Evolutionary conservation across 2,113 vertebrate species (phyloP), one percentile per base, ranked within the genome.

Genomic region (Thalassarche chlororhynchos): DNA sequence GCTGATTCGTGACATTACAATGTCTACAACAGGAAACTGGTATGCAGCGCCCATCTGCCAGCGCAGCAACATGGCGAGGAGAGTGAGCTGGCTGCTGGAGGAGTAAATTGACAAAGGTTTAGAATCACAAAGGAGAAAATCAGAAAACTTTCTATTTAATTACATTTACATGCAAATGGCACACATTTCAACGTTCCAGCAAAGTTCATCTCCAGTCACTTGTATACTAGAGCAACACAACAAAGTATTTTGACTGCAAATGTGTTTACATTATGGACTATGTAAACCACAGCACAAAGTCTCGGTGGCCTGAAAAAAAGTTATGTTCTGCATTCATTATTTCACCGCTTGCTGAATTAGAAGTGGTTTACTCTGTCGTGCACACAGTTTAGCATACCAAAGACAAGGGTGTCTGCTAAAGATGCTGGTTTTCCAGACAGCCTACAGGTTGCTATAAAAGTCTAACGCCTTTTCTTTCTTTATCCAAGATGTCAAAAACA

Each of bases 371-470:
- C 40, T 91, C 38, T 68, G 66, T 60, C 38, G 19, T 71, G 70
- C 83, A 49, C 60, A 51, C 19, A 69, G 49, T 44, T 95, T 42
- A 93, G 66, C 79, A 96, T 49, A 94, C 58, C 72, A 93, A 92
- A 89, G 66, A 65, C 38, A 38, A 71, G n/a, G 29, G 38, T 3
- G 15, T 26, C 82, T 89, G 64, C 84, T 62, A 46, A 89, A 79
- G 47, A 84, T 49, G 52, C 24, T 1, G 0, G 77, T 66, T 71
- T 90, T 81, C 38, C 46, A 88, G 78, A 62, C 44, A 91, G 87
- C 83, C 60, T 75, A 95, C 74, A 95, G 91, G 85, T 92, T 96
- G 92, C 80, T 86, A 66, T 42, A 61, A 15, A 95, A 84, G 76
- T 66, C 66, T 55, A 80, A 81, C 31, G 62, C 52, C 54, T 90